Evolutionary conservation across 64 coral and sea anemone species (phyloP).

Genomic region (Dendronephthya gigantea): DNA sequence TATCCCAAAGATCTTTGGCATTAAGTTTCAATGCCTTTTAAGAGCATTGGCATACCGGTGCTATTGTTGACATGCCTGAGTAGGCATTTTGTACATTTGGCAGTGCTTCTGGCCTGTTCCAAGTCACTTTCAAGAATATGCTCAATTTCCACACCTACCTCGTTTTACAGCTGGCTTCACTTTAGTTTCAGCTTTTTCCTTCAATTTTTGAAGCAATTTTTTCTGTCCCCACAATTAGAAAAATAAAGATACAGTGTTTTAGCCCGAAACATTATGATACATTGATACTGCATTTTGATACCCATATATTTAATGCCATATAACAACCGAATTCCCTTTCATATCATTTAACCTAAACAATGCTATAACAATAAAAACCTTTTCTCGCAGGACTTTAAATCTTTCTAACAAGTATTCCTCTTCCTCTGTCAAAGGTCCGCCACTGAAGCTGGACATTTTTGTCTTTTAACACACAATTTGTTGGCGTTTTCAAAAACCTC

Average conservation of each 20-base stretch:
- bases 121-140: neutral
- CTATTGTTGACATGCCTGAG: too few relatives aligned
- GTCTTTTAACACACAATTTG: neutral
- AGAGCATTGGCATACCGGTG: too few relatives aligned
- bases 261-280: too few relatives aligned
- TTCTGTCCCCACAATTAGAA: slow-evolving; percentile 9
- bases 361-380: neutral
- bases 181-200: slow-evolving; percentile 7
- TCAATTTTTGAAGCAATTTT: neutral
- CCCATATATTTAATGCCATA: neutral
- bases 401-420: neutral
- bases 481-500: neutral
- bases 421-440: neutral
- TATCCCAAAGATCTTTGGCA: too few relatives aligned
- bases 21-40: too few relatives aligned
- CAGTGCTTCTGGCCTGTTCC: too few relatives aligned
- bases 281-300: too few relatives aligned
- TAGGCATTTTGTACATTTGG: too few relatives aligned
- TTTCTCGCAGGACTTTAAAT: neutral
- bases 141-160: neutral
- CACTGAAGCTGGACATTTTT: neutral
- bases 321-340: too few relatives aligned
- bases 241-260: neutral
- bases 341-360: too few relatives aligned
- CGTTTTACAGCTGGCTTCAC: neutral